Percentiles rank a stretch among this genome's conserved stretches.
phyloP scores from a whole-genome alignment of 2,797 vertebrate genomes.

The Megaceryle alcyon region DNA sequence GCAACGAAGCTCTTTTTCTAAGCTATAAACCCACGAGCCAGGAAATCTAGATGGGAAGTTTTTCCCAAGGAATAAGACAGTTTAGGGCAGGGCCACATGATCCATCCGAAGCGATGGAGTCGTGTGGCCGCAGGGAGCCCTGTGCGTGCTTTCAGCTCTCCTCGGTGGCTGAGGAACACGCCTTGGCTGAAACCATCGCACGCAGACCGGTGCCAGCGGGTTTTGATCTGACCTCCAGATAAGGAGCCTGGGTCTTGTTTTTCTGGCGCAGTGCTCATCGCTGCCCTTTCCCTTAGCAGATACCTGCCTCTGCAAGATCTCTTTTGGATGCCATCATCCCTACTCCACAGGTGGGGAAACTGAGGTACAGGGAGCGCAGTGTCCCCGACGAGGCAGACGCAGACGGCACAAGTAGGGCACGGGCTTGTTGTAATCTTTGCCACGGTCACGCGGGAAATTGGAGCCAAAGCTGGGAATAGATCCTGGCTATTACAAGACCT shows the following conservation, averaged over 20 bases:
- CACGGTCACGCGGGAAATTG: accelerated
- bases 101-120: background rate
- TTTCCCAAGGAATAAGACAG: background rate
- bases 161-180: background rate
- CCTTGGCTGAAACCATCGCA: background rate
- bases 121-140: accelerated
- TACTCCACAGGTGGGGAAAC: background rate
- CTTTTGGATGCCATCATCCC: background rate
- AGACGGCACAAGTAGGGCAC: accelerated
- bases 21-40: background rate
- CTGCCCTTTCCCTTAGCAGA: background rate
- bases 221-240: background rate
- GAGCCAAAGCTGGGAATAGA: constrained; percentile 3
- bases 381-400: background rate
- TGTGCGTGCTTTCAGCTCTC: background rate
- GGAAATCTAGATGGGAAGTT: background rate
- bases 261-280: background rate
- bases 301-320: background rate
- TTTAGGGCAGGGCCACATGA: background rate
- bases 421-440: background rate
- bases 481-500: background rate
- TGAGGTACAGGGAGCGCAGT: background rate
- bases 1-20: background rate
- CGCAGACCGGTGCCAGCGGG: background rate
- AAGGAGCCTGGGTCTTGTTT: background rate